A percentile compares a stretch with the other conserved stretches of the same genome.
Conservation (phyloP, 2,113 vertebrate species). For the Naja naja region DNA sequence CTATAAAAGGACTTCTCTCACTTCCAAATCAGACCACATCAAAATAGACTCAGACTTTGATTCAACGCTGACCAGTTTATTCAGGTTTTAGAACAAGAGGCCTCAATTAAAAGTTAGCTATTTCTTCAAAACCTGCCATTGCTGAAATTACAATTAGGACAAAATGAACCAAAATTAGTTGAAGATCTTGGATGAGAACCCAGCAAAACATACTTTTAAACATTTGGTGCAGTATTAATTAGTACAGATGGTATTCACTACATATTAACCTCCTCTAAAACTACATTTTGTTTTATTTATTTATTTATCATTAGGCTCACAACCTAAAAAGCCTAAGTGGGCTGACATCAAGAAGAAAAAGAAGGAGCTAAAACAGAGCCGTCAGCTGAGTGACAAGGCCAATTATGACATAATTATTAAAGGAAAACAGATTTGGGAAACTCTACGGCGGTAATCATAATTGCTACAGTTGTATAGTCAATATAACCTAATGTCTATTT, state of each 20-base stretch:
- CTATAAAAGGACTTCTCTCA: not conserved
- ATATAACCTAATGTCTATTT: not conserved
- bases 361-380: slow-evolving; percentile 85
- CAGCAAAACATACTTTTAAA: not conserved
- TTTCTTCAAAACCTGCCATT: not conserved
- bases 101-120: not conserved
- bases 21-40: not conserved
- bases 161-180: not conserved
- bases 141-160: not conserved
- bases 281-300: not conserved
- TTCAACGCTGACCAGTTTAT: not conserved
- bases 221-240: not conserved
- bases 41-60: not conserved
- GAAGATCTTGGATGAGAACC: not conserved
- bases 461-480: not conserved
- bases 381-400: slow-evolving; percentile 78
- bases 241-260: not conserved
- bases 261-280: not conserved
- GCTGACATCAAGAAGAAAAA: slow-evolving; percentile 83
- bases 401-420: slow-evolving; percentile 82
- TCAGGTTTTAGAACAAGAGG: not conserved
- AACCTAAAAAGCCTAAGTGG: slow-evolving; percentile 84
- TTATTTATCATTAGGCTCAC: slow-evolving; percentile 66
- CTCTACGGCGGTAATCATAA: slow-evolving; percentile 73
- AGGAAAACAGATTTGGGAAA: slow-evolving; percentile 90